Conservation (phyloP, 2,888 invertebrate species). For the Pyrrhosoma nymphula region DNA sequence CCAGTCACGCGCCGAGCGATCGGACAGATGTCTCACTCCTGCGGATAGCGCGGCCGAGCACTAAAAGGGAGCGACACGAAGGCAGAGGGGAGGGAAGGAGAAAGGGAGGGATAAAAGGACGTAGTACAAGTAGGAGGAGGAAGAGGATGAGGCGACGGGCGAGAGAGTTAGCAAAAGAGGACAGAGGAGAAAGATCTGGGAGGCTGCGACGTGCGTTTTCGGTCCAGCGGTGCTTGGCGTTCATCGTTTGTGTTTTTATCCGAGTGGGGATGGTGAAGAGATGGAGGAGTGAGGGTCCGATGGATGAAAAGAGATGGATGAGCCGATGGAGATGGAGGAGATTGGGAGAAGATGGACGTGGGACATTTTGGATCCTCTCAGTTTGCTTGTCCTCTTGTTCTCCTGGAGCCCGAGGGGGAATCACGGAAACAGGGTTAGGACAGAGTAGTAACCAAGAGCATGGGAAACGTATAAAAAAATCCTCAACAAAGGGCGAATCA, state of each 20-base stretch:
- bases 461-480: too few species aligned
- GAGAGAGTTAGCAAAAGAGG: not conserved
- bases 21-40: constrained; percentile 62
- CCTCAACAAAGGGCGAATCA: too few species aligned
- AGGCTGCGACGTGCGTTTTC: not conserved
- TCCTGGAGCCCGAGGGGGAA: not conserved
- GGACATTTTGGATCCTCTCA: not conserved
- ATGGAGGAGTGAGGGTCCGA: not conserved
- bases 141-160: not conserved
- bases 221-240: not conserved
- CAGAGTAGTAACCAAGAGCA: too few species aligned
- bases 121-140: not conserved
- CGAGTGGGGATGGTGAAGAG: not conserved
- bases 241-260: not conserved
- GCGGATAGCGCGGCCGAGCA: constrained; percentile 38
- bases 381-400: not conserved
- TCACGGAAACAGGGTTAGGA: not conserved
- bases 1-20: constrained; percentile 55
- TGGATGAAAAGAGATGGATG: not conserved
- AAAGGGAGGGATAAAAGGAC: not conserved
- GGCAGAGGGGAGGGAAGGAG: not conserved
- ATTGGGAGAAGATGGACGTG: not conserved
- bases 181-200: not conserved
- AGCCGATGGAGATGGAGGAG: not conserved
- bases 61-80: not conserved